phyloP scores from a whole-genome alignment of 2,797 vertebrate species.

The Glossophaga mutica region DNA sequence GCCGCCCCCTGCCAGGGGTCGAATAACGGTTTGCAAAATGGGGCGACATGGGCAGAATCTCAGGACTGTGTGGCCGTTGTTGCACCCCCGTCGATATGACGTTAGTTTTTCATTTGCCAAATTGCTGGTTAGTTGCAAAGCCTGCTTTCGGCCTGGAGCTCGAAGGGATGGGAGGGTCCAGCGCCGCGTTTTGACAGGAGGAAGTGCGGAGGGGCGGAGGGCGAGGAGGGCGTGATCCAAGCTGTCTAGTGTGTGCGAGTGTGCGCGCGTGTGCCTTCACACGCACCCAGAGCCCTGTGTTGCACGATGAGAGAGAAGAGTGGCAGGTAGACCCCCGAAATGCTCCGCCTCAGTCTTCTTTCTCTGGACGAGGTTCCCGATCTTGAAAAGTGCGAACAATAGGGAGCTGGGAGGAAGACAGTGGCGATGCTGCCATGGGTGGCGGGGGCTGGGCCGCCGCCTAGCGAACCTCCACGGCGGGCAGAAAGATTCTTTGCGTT shows the following conservation, averaged over 20 bases:
- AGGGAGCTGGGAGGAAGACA: conserved; percentile 24
- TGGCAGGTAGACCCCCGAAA: conserved; percentile 52
- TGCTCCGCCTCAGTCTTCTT: neutral
- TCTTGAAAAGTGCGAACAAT: conserved; percentile 76
- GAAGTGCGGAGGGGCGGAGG: conserved; percentile 59
- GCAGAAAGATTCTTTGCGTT: conserved; percentile 14
- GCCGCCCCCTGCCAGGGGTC: neutral
- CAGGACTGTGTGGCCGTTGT: conserved; percentile 35
- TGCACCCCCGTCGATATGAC: conserved; percentile 11
- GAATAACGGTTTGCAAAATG: conserved; percentile 74
- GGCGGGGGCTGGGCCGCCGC: conserved; percentile 57
- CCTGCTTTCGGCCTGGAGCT: conserved; percentile 37
- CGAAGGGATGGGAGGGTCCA: conserved; percentile 62
- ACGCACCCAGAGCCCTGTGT: neutral
- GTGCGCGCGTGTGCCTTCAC: conserved; percentile 57
- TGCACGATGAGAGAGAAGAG: conserved; percentile 20
- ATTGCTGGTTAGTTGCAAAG: conserved; percentile 56
- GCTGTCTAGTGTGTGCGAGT: neutral
- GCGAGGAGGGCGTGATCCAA: conserved; percentile 71
- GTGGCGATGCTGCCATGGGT: conserved; percentile 45
- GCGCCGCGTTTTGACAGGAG: conserved; percentile 80
- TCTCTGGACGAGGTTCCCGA: conserved; percentile 42
- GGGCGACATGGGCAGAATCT: conserved; percentile 13
- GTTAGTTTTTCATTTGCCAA: conserved; percentile 65
- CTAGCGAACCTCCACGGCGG: neutral